Percentiles rank a stretch among this genome's conserved stretches.
These are phyloP conservation scores for Borostomias antarcticus DNA, from an alignment of 2,797 vertebrate genomes.

Conservation along the genomic window DNA sequence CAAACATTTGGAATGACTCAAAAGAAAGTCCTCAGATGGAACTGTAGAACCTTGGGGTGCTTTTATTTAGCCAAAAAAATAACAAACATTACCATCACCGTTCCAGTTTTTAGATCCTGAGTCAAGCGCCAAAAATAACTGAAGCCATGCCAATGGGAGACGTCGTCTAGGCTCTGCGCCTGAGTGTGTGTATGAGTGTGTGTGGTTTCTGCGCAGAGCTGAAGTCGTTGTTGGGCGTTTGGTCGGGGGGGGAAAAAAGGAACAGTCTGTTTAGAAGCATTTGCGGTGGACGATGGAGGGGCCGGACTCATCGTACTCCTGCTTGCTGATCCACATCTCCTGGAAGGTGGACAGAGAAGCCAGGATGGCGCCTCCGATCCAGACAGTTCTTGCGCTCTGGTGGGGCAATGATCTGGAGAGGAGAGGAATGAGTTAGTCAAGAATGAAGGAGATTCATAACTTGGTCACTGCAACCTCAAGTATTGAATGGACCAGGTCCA, in stretches of 20 bases:
- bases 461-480: no score
- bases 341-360: constrained; percentile 88
- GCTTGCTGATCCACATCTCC: constrained; percentile 92
- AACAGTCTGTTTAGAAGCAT: constrained; percentile 99
- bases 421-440: no score
- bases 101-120: constrained; percentile 99
- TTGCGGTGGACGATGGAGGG: constrained; percentile 99
- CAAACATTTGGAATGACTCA: constrained; percentile 96
- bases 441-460: no score
- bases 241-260: constrained; percentile 68
- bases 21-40: constrained; percentile 88
- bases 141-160: constrained; percentile 96
- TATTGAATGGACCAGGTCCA: no score
- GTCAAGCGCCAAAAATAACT: constrained; percentile 97
- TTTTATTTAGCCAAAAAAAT: constrained; percentile 82
- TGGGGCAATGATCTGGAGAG: no score
- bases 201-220: constrained; percentile 94
- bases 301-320: constrained; percentile 95
- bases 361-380: constrained; percentile 94
- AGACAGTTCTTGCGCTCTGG: no score
- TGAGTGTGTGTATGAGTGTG: constrained; percentile 76
- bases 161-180: constrained; percentile 73
- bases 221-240: constrained; percentile 85
- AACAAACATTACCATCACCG: constrained; percentile 86
- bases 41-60: constrained; percentile 89